phyloP scores from a whole-genome alignment of 2,113 vertebrate species.

The Turnix velox region DNA sequence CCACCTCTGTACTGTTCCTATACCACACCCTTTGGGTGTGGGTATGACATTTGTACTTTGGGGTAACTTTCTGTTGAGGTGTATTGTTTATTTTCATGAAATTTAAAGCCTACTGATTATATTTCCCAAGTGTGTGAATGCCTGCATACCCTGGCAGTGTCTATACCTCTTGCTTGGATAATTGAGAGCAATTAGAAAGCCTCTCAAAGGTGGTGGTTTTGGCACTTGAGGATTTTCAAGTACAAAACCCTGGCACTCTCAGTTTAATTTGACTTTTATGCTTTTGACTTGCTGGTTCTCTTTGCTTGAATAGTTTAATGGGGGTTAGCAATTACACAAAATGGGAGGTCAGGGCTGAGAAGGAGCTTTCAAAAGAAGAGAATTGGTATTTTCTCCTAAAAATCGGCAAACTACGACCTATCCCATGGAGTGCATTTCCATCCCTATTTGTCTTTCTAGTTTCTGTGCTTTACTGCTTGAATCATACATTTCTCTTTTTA shows the following conservation, averaged over 20 bases:
- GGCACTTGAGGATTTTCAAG: not conserved
- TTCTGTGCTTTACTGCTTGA: not conserved
- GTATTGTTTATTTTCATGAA: not conserved
- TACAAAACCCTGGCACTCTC: not conserved
- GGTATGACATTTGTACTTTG: not conserved
- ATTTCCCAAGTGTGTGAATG: not conserved
- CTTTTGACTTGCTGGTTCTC: not conserved
- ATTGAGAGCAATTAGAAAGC: not conserved
- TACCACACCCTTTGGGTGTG: not conserved
- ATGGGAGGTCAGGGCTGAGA: not conserved
- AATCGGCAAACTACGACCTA: not conserved
- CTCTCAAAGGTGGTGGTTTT: not conserved
- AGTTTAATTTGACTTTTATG: not conserved
- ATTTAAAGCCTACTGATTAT: not conserved
- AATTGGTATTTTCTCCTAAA: not conserved
- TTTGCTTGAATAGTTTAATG: not conserved
- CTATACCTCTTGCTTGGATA: not conserved
- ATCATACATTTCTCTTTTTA: not conserved
- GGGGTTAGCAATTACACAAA: not conserved
- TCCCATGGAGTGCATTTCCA: not conserved
- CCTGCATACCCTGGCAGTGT: not conserved
- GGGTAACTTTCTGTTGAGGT: not conserved
- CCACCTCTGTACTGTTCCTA: not conserved
- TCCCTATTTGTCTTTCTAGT: not conserved
- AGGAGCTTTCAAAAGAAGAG: not conserved